Base-by-base conservation (phyloP, 2,888 invertebrate species). In the Agrochola litura region DNA sequence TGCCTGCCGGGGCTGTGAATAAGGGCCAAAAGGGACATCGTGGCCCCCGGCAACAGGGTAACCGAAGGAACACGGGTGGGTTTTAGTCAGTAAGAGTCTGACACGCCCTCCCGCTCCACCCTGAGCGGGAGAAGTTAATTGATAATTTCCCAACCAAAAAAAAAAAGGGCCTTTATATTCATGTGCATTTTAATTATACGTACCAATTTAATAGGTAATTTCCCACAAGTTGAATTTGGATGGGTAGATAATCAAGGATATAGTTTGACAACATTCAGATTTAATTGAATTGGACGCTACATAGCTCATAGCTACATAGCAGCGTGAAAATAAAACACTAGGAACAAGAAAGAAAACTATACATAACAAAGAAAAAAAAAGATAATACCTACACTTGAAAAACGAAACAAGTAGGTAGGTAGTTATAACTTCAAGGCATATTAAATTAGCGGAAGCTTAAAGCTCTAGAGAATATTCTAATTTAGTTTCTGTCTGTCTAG, bases 401-500 rank as follows among this genome's bases (percentile, higher is more conserved):
- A 79, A 61, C 37, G 46, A 61, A 68, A 63, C 58, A 65, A 22
- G n/a, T 10, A 30, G 9, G 8, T 43, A 64, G 12, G 25, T 65
- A 63, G 49, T 86, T 83, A 77, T 78, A 87, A 89, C 88, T 89
- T 89, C 85, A 88, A 92, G 92, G 88, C 84, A 87, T 91, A 92
- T 93, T 83, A 82, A 78, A 82, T 83, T 92, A 94, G 91, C 91
- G 90, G 92, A 93, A 94, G 92, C 92, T 93, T 90, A 90, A 93
- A 94, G 88, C 94, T 93, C 93, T 89, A 91, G 93, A 92, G 94
- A 94, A 91, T 94, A 95, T 94, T 95, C 94, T 95, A 95, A 96
- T 95, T 96, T 94, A 92, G 94, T 94, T 92, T 92, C 93, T 90
- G 93, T 93, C 93, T 92, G 92, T 94, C 92, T 95, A 94, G 95